Percentiles rank a stretch among this genome's conserved stretches.
Evolutionary conservation across 2,797 vertebrate species (phyloP).

Genomic region (Eulemur mongoz): DNA sequence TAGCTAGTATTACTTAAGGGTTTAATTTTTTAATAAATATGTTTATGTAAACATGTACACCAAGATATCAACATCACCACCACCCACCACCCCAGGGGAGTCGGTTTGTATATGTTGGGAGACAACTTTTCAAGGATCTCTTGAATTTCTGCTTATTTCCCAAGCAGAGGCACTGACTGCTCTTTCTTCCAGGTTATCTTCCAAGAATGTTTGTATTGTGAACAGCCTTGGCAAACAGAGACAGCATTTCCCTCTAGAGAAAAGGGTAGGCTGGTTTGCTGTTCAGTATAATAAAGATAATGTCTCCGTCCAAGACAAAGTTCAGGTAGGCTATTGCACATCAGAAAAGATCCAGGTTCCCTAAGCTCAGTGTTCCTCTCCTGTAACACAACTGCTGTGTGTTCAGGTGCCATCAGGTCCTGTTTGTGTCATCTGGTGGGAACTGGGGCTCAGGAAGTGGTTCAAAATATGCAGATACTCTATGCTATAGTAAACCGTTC

Average conservation of each 20-base stretch:
- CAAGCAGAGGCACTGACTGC: not conserved
- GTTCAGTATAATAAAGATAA: not conserved
- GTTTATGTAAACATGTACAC: not conserved
- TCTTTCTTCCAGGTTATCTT: not conserved
- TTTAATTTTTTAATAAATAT: not conserved
- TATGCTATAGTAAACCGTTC: not conserved
- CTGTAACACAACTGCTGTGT: not conserved
- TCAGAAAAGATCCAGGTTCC: not conserved
- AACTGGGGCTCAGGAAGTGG: not conserved
- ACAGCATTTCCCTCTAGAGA: not conserved
- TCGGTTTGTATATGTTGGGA: not conserved
- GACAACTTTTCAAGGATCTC: not conserved
- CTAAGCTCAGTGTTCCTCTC: not conserved
- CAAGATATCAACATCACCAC: not conserved
- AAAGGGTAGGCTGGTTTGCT: not conserved
- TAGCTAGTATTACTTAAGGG: not conserved
- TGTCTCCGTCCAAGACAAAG: not conserved
- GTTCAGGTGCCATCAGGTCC: not conserved
- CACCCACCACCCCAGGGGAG: not conserved
- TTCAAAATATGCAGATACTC: not conserved
- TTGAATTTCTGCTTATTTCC: not conserved
- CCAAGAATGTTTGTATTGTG: not conserved
- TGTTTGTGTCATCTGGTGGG: not conserved
- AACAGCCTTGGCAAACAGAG: not conserved
- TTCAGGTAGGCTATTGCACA: not conserved